Evolutionary conservation across 2,113 vertebrate species (phyloP), one percentile per base, ranked within the genome.

Genomic region (Aramus guarauna): DNA sequence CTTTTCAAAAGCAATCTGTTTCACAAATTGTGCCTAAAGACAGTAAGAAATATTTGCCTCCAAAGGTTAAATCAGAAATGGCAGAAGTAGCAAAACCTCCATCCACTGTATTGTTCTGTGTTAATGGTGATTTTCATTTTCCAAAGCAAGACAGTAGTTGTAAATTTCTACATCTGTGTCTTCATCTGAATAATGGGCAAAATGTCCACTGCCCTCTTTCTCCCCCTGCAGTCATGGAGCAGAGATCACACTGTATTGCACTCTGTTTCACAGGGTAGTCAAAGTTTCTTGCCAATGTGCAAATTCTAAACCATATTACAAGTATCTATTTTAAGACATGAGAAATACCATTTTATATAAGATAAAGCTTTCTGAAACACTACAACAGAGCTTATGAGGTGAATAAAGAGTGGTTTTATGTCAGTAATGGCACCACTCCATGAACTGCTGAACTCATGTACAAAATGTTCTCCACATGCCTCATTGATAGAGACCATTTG

Each of bases 381-480:
- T 79, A 26, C 20, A 32, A 58, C 64, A 56, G 13, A 87, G 43
- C 77, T 94, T 75, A 62, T 47, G 50, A 93, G 79, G 72, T 95
- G 81, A 91, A 67, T 92, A 94, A 92, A 0, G 1, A 11, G 47
- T 66, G 52, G 29, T 63, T 96, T 96, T 94, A 81, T 88, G 75
- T 88, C 88, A 94, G 47, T 66, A 86, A 92, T 92, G 92, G 75
- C 63, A 85, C 8, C 22, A 53, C 36, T 93, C 68, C 78, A 77
- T 82, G 93, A 96, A 88, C 90, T 91, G 47, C 88, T 95, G 88
- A 96, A 96, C 68, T 96, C 59, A 16, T 41, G 72, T 79, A 94
- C 96, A 94, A 90, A 96, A 92, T 94, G 72, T 97, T 96, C 94
- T 94, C 84, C 79, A 50, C 78, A 69, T 82, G 88, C 90, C 78